Percentiles rank a stretch among this genome's conserved stretches.
These are phyloP conservation scores for Centrocercus urophasianus DNA, from an alignment of 2,113 vertebrate species.

Conservation along the genomic window DNA sequence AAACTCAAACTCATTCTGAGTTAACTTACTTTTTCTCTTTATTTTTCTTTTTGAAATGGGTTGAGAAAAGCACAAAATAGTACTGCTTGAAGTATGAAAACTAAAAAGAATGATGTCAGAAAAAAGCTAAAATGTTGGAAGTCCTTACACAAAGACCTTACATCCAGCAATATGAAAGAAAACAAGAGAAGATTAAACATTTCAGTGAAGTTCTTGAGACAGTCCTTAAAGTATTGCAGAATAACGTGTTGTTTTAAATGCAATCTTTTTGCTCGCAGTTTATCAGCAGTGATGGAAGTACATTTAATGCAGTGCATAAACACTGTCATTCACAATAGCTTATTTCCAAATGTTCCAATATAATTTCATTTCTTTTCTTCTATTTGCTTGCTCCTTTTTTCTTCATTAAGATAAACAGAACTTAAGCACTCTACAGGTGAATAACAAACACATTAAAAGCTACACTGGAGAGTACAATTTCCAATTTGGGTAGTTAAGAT, in stretches of 20 bases:
- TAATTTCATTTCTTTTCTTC: not conserved
- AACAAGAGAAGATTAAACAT: not conserved
- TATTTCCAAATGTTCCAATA: not conserved
- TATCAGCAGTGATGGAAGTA: not conserved
- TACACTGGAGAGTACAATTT: not conserved
- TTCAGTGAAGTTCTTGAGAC: not conserved
- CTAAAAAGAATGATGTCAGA: not conserved
- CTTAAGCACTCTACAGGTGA: not conserved
- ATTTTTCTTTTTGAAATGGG: not conserved
- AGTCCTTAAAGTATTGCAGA: not conserved
- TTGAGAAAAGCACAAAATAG: not conserved
- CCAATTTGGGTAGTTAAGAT: not conserved
- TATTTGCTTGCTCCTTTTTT: not conserved
- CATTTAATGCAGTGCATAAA: not conserved
- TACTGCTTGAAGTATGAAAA: not conserved
- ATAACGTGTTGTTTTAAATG: not conserved
- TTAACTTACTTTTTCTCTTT: not conserved
- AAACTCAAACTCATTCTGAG: not conserved
- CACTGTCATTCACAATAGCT: not conserved
- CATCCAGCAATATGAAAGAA: not conserved
- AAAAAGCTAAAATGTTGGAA: not conserved
- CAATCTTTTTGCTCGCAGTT: not conserved
- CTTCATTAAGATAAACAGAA: not conserved
- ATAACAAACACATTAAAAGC: not conserved
- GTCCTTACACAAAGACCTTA: not conserved